These are phyloP conservation scores for Phenganax subtilis DNA, from an alignment of 92 coral and sea anemone species.

Conservation along the genomic window DNA sequence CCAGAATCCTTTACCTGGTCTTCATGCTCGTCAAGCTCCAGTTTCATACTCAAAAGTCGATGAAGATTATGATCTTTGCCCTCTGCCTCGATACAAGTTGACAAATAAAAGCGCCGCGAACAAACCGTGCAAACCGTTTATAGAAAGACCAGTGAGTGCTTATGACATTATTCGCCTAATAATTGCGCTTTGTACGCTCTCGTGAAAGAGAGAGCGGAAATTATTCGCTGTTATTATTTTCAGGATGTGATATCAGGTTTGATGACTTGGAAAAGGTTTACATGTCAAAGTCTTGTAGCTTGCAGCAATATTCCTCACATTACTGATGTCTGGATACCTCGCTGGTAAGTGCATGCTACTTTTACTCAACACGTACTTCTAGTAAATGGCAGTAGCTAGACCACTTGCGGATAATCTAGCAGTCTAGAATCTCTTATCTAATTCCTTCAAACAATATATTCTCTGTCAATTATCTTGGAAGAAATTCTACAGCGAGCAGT, in stretches of 20 bases:
- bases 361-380: no score
- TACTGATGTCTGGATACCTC: slow-evolving; percentile 88
- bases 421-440: no score
- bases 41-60: slow-evolving; percentile 85
- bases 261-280: slow-evolving; percentile 99
- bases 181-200: no score
- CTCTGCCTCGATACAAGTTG: slow-evolving; percentile 83
- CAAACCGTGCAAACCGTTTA: slow-evolving; percentile 71
- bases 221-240: background rate
- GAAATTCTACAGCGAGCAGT: no score
- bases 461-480: no score
- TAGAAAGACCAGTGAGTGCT: slow-evolving; percentile 78
- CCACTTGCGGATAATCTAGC: no score
- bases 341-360: slow-evolving; percentile 58
- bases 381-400: no score
- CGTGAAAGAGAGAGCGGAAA: background rate
- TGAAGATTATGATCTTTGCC: slow-evolving; percentile 86
- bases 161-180: background rate
- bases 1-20: slow-evolving; percentile 90
- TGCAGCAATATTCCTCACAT: slow-evolving; percentile 74
- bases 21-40: slow-evolving; percentile 76
- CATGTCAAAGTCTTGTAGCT: slow-evolving; percentile 86
- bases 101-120: slow-evolving; percentile 61
- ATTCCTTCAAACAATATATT: no score
- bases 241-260: slow-evolving; percentile 97